Evolutionary conservation across 1,140 invertebrate species (phyloP).

Genomic region (Apolygus lucorum): DNA sequence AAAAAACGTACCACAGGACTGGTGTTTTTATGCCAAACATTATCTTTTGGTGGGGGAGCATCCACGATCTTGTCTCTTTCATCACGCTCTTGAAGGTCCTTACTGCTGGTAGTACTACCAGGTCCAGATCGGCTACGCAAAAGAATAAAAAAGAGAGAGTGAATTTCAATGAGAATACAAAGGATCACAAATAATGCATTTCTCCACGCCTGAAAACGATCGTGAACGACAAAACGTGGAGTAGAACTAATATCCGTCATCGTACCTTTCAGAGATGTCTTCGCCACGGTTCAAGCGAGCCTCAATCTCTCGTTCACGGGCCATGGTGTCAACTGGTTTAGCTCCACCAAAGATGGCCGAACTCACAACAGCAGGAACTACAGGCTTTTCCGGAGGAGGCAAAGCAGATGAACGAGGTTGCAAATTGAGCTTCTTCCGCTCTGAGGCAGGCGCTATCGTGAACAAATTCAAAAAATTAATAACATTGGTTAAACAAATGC

Average conservation of each 20-base stretch:
- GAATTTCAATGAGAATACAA: too few species aligned
- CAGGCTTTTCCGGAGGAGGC: conserved; percentile 44
- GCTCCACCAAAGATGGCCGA: conserved; percentile 81
- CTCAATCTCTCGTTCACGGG: conserved; percentile 64
- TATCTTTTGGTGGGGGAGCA: conserved; percentile 33
- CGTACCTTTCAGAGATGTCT: not conserved
- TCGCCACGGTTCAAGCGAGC: conserved; percentile 49
- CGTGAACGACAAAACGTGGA: not conserved
- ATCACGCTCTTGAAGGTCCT: too few species aligned
- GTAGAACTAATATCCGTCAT: not conserved
- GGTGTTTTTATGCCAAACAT: conserved; percentile 30
- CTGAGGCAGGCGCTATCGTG: conserved; percentile 40
- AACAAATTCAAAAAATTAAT: too few species aligned
- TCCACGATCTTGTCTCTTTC: not conserved
- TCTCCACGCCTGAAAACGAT: too few species aligned
- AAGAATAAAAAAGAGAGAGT: conserved; percentile 2
- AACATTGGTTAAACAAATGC: too few species aligned
- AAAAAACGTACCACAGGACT: not conserved
- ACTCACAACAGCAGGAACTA: conserved; percentile 35
- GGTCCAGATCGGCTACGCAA: conserved; percentile 6
- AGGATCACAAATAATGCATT: too few species aligned
- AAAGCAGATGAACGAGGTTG: conserved; percentile 55
- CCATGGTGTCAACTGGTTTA: conserved; percentile 86
- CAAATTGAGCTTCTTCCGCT: conserved; percentile 61
- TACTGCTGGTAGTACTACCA: conserved; percentile 18